Evolutionary conservation across 2,113 vertebrate genomes (phyloP).

Genomic region (Oostethus manadensis): DNA sequence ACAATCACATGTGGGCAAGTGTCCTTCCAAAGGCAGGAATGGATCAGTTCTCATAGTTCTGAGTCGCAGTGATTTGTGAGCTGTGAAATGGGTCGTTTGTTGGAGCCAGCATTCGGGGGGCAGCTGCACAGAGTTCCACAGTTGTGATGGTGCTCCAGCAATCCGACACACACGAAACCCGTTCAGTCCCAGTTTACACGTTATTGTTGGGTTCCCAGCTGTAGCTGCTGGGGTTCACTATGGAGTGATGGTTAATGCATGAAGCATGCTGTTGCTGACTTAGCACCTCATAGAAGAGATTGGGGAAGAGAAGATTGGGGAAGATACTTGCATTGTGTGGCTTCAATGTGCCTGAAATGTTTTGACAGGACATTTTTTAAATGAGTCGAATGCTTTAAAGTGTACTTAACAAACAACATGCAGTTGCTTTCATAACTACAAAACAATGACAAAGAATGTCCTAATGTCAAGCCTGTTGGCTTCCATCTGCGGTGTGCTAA

Average conservation of each 20-base stretch:
- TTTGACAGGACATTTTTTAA: not conserved
- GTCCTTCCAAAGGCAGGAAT: constrained; percentile 42
- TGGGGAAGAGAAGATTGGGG: not conserved
- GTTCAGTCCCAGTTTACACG: constrained; percentile 42
- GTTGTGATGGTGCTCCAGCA: constrained; percentile 49
- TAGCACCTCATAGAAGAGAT: not conserved
- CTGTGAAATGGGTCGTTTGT: constrained; percentile 65
- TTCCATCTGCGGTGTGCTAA: not conserved
- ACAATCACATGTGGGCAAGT: constrained; percentile 22
- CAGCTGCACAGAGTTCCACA: constrained; percentile 57
- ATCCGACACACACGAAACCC: constrained; percentile 52
- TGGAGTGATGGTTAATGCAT: not conserved
- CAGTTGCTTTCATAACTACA: not conserved
- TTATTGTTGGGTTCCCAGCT: constrained; percentile 39
- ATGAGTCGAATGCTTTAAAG: not conserved
- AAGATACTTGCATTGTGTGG: not conserved
- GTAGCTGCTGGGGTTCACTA: constrained; percentile 7
- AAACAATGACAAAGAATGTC: not conserved
- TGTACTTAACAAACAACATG: not conserved
- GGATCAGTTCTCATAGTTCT: constrained; percentile 53
- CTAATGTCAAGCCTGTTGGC: constrained; percentile 2
- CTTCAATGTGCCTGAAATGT: not conserved
- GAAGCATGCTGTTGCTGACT: not conserved
- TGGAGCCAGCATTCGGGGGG: constrained; percentile 39
- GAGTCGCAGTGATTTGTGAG: constrained; percentile 57